Percentiles rank a stretch among this genome's conserved stretches.
These are phyloP conservation scores for Cylas formicarius DNA, from an alignment of 1,140 invertebrate species.

Conservation along the genomic window DNA sequence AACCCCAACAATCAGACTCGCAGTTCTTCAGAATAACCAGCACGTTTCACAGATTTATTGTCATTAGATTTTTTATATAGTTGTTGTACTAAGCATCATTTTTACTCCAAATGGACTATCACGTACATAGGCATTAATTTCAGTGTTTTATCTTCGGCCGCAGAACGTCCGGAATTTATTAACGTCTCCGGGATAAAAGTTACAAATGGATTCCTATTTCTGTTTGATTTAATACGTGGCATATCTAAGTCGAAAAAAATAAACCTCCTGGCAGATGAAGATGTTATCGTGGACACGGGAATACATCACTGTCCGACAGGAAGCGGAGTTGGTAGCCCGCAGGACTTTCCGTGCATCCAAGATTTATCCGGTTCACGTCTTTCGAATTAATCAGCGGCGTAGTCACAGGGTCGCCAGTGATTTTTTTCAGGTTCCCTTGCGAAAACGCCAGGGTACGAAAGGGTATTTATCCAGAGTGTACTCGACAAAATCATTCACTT, in stretches of 20 bases:
- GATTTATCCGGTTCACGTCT: conserved; percentile 2
- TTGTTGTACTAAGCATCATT: no score
- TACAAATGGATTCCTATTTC: conserved; percentile 22
- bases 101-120: no score
- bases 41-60: no score
- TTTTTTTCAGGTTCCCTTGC: no score
- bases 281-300: conserved; percentile 18
- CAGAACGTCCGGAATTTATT: conserved; percentile 21
- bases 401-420: no score
- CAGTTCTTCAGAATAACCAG: no score
- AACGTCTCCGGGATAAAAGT: conserved; percentile 22
- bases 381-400: conserved; percentile 8
- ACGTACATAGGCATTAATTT: no score
- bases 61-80: no score
- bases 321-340: neutral
- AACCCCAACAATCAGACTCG: no score
- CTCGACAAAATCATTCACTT: no score
- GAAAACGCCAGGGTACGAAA: no score
- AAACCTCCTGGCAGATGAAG: conserved; percentile 20
- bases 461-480: no score
- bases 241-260: conserved; percentile 25
- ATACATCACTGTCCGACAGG: conserved; percentile 16
- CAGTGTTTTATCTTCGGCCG: conserved; percentile 12
- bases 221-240: conserved; percentile 26
- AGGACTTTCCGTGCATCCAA: neutral